phyloP scores from a whole-genome alignment of 1,140 invertebrate species.

The Drosophila yakuba region DNA sequence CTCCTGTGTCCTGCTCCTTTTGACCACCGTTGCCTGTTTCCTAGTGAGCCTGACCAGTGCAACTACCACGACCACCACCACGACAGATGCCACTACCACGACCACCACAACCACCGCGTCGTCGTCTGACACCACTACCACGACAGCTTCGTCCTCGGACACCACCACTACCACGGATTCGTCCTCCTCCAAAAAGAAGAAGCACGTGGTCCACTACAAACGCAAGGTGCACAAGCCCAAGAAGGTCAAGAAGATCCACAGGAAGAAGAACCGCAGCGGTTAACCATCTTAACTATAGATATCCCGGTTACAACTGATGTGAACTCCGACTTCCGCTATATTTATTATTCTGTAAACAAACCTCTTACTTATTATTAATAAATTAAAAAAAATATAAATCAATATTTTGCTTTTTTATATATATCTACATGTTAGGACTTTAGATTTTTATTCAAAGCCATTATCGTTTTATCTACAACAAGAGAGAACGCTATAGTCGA shows the following conservation, averaged over 20 bases:
- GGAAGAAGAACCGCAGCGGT: constrained; percentile 2
- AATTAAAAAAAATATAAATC: background rate
- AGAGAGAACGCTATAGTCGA: too few relatives aligned
- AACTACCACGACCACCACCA: constrained; percentile 3
- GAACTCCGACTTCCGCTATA: background rate
- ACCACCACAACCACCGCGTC: background rate
- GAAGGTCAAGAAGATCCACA: background rate
- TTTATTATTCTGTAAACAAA: background rate
- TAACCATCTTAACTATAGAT: background rate
- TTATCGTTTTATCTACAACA: too few relatives aligned
- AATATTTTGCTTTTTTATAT: too few relatives aligned
- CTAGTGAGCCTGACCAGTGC: constrained; percentile 12
- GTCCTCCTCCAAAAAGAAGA: constrained; percentile 2
- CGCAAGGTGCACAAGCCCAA: constrained; percentile 10
- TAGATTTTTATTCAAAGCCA: too few relatives aligned
- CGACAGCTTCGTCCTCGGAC: constrained; percentile 3
- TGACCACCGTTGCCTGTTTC: constrained; percentile 14
- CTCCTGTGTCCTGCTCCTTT: constrained; percentile 2
- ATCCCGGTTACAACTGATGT: too few relatives aligned
- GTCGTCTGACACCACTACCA: constrained; percentile 1
- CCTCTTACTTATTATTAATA: background rate
- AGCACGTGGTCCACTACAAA: background rate
- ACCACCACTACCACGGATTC: constrained; percentile 7
- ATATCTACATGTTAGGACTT: too few relatives aligned
- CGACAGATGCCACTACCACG: constrained; percentile 9